Conservation (phyloP, 2,113 vertebrate genomes). For the Camelus dromedarius region DNA sequence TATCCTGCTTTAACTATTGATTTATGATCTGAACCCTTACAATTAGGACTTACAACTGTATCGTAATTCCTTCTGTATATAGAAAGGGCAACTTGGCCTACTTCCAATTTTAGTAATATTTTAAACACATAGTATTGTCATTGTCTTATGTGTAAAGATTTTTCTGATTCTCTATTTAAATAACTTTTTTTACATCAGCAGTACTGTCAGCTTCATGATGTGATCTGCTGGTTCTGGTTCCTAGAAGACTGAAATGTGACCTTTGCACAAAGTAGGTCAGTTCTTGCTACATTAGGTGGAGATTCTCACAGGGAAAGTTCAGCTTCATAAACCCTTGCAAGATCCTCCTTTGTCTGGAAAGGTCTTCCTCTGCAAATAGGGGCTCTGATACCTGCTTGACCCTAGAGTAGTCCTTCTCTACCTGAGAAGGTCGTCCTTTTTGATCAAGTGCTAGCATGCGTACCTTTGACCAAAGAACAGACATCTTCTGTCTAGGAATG, state of each 20-base stretch:
- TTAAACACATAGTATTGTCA: neutral
- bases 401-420: neutral
- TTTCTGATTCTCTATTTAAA: slow-evolving; percentile 2
- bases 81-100: neutral
- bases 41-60: neutral
- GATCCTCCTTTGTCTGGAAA: neutral
- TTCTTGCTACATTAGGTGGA: slow-evolving; percentile 20
- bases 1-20: neutral
- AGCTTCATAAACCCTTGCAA: neutral
- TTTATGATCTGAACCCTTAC: neutral
- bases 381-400: neutral
- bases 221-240: slow-evolving; percentile 16
- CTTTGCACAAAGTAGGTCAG: slow-evolving; percentile 14
- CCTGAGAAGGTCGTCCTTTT: neutral
- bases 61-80: neutral
- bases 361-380: neutral
- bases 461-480: neutral
- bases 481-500: neutral
- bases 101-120: slow-evolving; percentile 35
- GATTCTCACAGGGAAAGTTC: neutral
- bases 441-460: neutral
- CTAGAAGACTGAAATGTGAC: neutral
- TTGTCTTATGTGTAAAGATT: slow-evolving; percentile 7
- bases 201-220: slow-evolving; percentile 4
- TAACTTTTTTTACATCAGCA: neutral